Evolutionary conservation across 1,140 invertebrate species (phyloP).

Genomic region (Dendrolimus kikuchii): DNA sequence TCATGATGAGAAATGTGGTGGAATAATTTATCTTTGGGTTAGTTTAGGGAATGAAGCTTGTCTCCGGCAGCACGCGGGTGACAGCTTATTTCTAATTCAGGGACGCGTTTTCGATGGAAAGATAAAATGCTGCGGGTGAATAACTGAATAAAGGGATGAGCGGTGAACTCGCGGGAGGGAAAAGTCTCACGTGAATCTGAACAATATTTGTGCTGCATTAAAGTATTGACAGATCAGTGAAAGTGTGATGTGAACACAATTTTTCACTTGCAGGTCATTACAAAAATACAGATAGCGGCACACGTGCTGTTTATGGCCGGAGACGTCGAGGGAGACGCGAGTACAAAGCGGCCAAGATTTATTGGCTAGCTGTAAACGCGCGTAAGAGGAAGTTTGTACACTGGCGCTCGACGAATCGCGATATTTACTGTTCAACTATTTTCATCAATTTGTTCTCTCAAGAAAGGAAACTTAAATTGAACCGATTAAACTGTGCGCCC

Average conservation of each 20-base stretch:
- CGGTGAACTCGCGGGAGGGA: constrained; percentile 25
- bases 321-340: constrained; percentile 41
- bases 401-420: constrained; percentile 39
- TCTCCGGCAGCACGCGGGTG: constrained; percentile 42
- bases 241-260: constrained; percentile 38
- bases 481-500: constrained; percentile 46
- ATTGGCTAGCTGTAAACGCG: constrained; percentile 43
- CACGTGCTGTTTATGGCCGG: constrained; percentile 55
- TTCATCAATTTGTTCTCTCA: constrained; percentile 48
- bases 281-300: constrained; percentile 52
- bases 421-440: constrained; percentile 62
- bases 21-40: constrained; percentile 66
- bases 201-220: constrained; percentile 30
- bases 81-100: constrained; percentile 61
- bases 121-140: constrained; percentile 53
- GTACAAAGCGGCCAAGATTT: constrained; percentile 54
- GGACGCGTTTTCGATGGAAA: constrained; percentile 50
- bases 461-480: constrained; percentile 62
- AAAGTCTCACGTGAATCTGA: constrained; percentile 30
- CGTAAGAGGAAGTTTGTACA: constrained; percentile 49
- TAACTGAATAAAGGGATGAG: constrained; percentile 58
- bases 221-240: constrained; percentile 30
- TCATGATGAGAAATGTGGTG: constrained; percentile 63
- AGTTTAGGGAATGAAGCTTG: constrained; percentile 53
- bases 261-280: constrained; percentile 47